Evolutionary conservation across 2,113 vertebrate genomes (phyloP), one percentile per base, ranked within the genome.

Genomic region (Hippolais icterina): DNA sequence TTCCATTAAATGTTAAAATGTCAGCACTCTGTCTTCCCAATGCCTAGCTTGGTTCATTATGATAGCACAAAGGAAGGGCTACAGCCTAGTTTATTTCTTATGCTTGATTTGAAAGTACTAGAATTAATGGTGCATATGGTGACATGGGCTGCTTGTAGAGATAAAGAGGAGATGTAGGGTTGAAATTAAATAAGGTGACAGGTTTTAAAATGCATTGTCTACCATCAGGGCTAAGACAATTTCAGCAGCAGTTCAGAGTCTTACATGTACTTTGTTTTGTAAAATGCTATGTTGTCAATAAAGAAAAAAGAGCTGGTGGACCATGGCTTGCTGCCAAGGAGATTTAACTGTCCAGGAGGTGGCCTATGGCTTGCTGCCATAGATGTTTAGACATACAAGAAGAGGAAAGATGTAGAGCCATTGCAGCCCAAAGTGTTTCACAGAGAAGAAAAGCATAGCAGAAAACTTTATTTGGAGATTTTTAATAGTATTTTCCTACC

Each of bases 111-210:
- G 89, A 75, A 95, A 94, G 70, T 42, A 42, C 31, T 57, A 63
- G 63, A 85, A 94, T 97, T 95, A 95, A 96, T 94, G 85, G 53
- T 63, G 82, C 87, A 57, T 95, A 42, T 89, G 66, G 76, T 92
- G 94, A 75, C 76, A 50, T 27, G 64, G 54, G 13, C 85, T 93
- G 46, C 53, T 78, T 50, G 27, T 65, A 56, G 72, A 80, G 85
- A 84, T 92, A 84, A 85, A 79, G 39, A 63, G 54, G 37, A 94
- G 75, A 90, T 61, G 77, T 25, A 84, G 76, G 47, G 52, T 28
- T 91, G 75, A 85, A 90, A 90, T 87, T 33, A 17, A 68, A 50
- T 68, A 81, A 31, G 61, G 19, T 78, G 83, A 87, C 49, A 75
- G 57, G 28, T 59, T 95, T 90, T 90, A 82, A 91, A 90, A 84